These are phyloP conservation scores for Pseudolaguvia tuberculata DNA, from an alignment of 2,113 vertebrate genomes.

Conservation along the genomic window DNA sequence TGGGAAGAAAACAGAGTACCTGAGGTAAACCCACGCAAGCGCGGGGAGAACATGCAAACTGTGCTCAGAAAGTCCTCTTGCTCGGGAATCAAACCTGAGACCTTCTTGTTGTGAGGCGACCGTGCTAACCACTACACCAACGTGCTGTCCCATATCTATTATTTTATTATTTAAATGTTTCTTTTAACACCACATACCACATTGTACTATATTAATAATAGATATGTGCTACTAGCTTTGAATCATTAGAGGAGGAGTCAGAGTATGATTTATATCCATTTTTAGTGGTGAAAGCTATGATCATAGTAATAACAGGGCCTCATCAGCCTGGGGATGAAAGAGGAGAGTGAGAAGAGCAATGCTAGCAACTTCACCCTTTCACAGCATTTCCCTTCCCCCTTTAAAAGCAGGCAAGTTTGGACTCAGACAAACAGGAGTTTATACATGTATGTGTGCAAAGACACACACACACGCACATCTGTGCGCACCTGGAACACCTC, in stretches of 20 bases:
- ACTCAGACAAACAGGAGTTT: slow-evolving; percentile 17
- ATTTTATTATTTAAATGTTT: background rate
- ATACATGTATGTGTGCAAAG: slow-evolving; percentile 2
- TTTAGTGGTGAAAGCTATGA: slow-evolving; percentile 19
- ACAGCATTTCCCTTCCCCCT: slow-evolving; percentile 14
- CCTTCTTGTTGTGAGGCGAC: no score
- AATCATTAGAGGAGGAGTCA: slow-evolving; percentile 1
- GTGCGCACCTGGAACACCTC: slow-evolving; percentile 37
- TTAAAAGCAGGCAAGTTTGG: slow-evolving; percentile 15
- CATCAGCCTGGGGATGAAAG: slow-evolving; percentile 1
- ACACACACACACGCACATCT: slow-evolving; percentile 13
- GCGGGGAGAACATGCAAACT: no score
- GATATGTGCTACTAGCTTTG: background rate
- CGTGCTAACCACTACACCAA: no score
- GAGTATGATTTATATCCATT: slow-evolving; percentile 29
- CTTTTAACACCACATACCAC: no score
- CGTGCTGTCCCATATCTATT: background rate
- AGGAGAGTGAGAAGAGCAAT: slow-evolving; percentile 5
- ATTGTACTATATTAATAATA: background rate
- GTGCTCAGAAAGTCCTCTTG: no score
- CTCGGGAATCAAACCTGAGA: no score
- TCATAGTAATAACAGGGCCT: slow-evolving; percentile 29
- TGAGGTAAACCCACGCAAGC: no score
- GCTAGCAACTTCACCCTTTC: slow-evolving; percentile 29
- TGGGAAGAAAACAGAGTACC: no score